Evolutionary conservation across 2,888 invertebrate genomes (phyloP), one percentile per base, ranked within the genome.

Genomic region (Nomada lathburiana): DNA sequence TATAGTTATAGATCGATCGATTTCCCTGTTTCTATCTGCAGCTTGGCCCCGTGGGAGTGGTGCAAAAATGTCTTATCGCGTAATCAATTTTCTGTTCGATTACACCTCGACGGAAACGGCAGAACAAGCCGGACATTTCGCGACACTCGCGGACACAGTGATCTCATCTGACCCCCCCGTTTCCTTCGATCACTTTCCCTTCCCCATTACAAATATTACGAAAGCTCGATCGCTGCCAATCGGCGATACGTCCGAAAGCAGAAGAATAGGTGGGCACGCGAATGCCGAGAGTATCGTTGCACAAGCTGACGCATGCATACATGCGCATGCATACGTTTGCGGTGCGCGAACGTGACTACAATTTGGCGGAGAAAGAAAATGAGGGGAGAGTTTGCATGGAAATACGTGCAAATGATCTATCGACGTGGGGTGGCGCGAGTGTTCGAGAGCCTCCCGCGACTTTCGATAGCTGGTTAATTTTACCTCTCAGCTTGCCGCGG

Each of bases 121-220:
- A 23, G 26, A 50, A 26, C 53, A 18, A 52, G 42, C 26, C 16
- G 18, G 18, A 4, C 9, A 13, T 52, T 13, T 63, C 44, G 52
- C 47, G 63, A 55, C 26, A 53, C 42, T 16, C 20, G 64, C 36
- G 29, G 62, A 55, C 11, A 50, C 62, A 67, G 42, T 57, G 71
- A 67, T 82, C 55, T 72, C 83, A 52, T 80, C 76, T 68, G 71
- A 26, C 13, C 23, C 13, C 13, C 65, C 57, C 68, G 72, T 76
- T 80, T 64, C 80, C 76, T 64, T 80, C 77, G 29, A 68, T 73
- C 70, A 71, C 83, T 83, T 83, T 83, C 84, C 83, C 75, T 80
- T 80, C 70, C 74, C 84, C 69, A 26, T 74, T 13, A 57, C 53
- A 71, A 76, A 84, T 76, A 75, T 83, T 84, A 80, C 84, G 84